Conservation (phyloP, 2,888 invertebrate species). For the Cerastis leucographa region DNA sequence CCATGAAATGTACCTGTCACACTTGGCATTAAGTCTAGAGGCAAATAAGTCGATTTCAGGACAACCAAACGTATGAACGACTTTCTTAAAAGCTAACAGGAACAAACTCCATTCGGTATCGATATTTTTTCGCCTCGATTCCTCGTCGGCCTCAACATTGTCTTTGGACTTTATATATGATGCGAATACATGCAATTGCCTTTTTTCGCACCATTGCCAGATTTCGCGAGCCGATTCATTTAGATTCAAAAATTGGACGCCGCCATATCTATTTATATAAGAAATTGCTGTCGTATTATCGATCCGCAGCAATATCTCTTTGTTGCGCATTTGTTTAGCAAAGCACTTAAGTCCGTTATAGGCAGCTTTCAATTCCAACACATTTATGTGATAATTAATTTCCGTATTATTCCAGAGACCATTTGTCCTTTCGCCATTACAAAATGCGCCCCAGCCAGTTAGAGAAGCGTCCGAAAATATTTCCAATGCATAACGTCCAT, state of each 20-base stretch:
- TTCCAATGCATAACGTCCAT: neutral
- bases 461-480: no score
- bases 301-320: no score
- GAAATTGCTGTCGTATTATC: no score
- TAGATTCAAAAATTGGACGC: no score
- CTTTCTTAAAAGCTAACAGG: neutral
- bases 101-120: constrained; percentile 20
- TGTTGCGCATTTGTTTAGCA: neutral
- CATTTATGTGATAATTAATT: neutral
- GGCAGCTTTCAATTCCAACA: neutral
- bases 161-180: neutral
- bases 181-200: no score
- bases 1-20: constrained; percentile 18
- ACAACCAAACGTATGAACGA: neutral
- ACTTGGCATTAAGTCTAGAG: constrained; percentile 7
- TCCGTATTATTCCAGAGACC: constrained; percentile 10
- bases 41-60: constrained; percentile 28
- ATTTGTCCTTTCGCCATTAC: constrained; percentile 14
- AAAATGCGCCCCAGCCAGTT: neutral
- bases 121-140: constrained; percentile 17
- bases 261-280: no score
- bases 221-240: no score
- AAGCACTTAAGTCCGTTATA: constrained; percentile 2
- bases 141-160: constrained; percentile 14
- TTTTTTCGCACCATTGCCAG: no score